A percentile compares a stretch with the other conserved stretches of the same genome.
Conservation (phyloP, 1,140 invertebrate species). For the Sycobia sp. region DNA sequence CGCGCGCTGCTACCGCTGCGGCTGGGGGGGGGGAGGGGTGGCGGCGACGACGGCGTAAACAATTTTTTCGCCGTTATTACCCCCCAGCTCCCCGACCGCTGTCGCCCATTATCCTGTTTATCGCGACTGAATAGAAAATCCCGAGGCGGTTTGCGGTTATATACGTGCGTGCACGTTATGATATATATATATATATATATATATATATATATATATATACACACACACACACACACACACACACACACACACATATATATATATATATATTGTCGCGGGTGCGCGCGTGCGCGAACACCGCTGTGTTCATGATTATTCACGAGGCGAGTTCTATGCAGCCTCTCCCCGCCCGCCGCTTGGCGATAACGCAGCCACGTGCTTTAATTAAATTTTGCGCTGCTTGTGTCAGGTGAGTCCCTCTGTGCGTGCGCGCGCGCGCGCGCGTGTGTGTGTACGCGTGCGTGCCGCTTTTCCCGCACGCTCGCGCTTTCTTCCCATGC, state of each 20-base stretch:
- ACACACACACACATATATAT: too few species aligned
- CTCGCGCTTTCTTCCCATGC: too few species aligned
- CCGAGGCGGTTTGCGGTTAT: conserved; percentile 33
- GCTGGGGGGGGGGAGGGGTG: too few species aligned
- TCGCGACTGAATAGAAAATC: conserved; percentile 34
- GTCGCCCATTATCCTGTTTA: conserved; percentile 32
- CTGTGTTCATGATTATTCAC: conserved; percentile 35
- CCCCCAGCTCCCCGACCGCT: background rate
- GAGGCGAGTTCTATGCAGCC: too few species aligned
- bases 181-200: too few species aligned
- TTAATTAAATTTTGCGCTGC: conserved; percentile 32
- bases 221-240: too few species aligned
- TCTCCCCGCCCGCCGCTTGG: background rate
- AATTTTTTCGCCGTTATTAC: conserved; percentile 27
- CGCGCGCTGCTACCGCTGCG: conserved; percentile 5
- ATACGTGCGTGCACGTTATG: conserved; percentile 31
- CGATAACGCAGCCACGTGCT: conserved; percentile 12
- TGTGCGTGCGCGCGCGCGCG: background rate
- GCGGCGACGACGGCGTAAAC: conserved; percentile 16
- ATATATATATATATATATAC: too few species aligned
- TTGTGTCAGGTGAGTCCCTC: conserved; percentile 9
- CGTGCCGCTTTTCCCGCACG: too few species aligned
- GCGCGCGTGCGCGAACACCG: too few species aligned
- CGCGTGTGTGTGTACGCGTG: background rate
- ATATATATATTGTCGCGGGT: background rate